Conservation (phyloP, 2,113 vertebrate species). For the Oryzias curvinotus region DNA sequence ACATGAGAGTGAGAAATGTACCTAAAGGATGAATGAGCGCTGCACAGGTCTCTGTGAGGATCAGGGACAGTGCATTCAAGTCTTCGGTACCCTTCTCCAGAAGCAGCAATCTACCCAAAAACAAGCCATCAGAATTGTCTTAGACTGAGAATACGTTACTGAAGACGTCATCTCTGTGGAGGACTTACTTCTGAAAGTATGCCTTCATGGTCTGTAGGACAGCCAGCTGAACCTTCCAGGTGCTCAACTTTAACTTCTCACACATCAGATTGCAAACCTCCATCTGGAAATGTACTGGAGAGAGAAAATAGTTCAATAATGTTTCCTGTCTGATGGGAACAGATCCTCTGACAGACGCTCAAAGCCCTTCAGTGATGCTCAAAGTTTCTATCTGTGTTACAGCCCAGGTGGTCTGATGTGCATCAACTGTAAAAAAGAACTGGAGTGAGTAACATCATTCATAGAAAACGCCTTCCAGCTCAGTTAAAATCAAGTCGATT, state of each 20-base stretch:
- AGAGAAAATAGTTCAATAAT: background rate
- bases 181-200: slow-evolving; percentile 87
- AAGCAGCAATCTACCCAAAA: slow-evolving; percentile 82
- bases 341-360: too few relatives aligned
- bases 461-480: too few relatives aligned
- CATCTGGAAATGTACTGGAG: slow-evolving; percentile 82
- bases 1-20: background rate
- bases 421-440: too few relatives aligned
- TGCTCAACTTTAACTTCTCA: slow-evolving; percentile 89
- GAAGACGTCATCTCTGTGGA: background rate
- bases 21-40: slow-evolving; percentile 88
- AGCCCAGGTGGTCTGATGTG: too few relatives aligned
- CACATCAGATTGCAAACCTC: slow-evolving; percentile 93
- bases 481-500: too few relatives aligned
- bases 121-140: background rate
- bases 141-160: background rate
- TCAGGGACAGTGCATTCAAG: slow-evolving; percentile 80
- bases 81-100: slow-evolving; percentile 85
- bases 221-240: slow-evolving; percentile 92
- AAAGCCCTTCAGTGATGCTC: too few relatives aligned
- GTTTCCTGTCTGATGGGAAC: too few relatives aligned
- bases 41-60: slow-evolving; percentile 88
- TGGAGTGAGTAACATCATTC: too few relatives aligned
- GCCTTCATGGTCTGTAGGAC: slow-evolving; percentile 91
- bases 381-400: too few relatives aligned